These are phyloP conservation scores for Phrynocephalus vlangalii DNA, from an alignment of 2,797 vertebrate species.

Conservation along the genomic window DNA sequence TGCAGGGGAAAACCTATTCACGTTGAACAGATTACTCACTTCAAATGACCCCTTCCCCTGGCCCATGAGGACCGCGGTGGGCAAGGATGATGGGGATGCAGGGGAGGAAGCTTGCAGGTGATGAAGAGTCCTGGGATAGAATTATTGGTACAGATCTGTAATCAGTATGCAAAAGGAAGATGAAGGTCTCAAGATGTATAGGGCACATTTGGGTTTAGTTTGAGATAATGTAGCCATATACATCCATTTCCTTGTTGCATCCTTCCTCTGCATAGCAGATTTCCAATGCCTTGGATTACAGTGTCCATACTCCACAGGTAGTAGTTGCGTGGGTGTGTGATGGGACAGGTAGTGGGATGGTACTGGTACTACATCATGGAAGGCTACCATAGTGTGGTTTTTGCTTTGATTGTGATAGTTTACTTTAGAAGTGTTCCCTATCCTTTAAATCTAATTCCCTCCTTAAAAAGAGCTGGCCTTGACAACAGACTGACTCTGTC, in stretches of 20 bases:
- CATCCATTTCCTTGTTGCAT: too few relatives aligned
- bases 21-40: neutral
- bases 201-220: neutral
- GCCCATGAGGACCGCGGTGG: too few relatives aligned
- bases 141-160: neutral
- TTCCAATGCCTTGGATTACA: too few relatives aligned
- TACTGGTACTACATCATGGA: too few relatives aligned
- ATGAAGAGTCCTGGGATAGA: neutral
- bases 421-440: neutral
- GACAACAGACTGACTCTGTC: neutral
- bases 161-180: neutral
- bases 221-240: neutral
- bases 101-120: too few relatives aligned
- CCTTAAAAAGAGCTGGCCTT: neutral
- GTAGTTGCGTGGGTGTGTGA: neutral
- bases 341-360: too few relatives aligned
- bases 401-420: neutral
- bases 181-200: neutral
- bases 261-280: too few relatives aligned
- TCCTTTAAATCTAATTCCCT: neutral
- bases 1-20: neutral
- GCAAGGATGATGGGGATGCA: neutral
- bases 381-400: neutral
- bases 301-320: neutral
- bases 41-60: too few relatives aligned